Percentiles rank a stretch among this genome's conserved stretches.
Evolutionary conservation across 2,888 invertebrate species (phyloP).

Genomic region (Nysson spinosus): DNA sequence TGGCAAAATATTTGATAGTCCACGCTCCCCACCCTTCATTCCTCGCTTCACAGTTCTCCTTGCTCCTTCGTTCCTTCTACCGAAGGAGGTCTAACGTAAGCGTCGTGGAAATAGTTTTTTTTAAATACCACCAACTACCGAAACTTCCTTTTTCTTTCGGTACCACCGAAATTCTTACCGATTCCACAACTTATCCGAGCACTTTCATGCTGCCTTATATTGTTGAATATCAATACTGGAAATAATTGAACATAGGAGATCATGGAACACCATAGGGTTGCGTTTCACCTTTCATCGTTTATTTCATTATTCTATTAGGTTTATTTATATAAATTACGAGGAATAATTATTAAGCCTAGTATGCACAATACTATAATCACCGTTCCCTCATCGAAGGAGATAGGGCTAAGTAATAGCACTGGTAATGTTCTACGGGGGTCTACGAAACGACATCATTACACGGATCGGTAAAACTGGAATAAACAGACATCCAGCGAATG

Average conservation of each 20-base stretch:
- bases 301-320: constrained; percentile 40
- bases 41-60: no score
- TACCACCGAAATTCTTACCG: no score
- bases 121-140: no score
- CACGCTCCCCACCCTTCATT: no score
- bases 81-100: constrained; percentile 32
- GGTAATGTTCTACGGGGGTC: constrained; percentile 48
- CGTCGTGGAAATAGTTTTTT: no score
- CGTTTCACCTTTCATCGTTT: constrained; percentile 13
- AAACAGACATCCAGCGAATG: constrained; percentile 3
- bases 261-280: constrained; percentile 16
- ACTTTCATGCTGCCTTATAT: no score
- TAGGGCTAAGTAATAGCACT: constrained; percentile 44
- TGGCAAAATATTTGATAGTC: constrained; percentile 64
- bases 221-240: no score
- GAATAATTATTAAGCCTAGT: constrained; percentile 59
- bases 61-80: no score
- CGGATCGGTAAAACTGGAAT: no score
- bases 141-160: no score
- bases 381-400: constrained; percentile 50
- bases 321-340: constrained; percentile 64
- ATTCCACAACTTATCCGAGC: no score
- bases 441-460: constrained; percentile 13
- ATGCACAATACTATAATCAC: constrained; percentile 65
- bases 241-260: no score